These are phyloP conservation scores for Pseudachorutes palmiensis DNA, from an alignment of 1,140 invertebrate species.

Conservation along the genomic window DNA sequence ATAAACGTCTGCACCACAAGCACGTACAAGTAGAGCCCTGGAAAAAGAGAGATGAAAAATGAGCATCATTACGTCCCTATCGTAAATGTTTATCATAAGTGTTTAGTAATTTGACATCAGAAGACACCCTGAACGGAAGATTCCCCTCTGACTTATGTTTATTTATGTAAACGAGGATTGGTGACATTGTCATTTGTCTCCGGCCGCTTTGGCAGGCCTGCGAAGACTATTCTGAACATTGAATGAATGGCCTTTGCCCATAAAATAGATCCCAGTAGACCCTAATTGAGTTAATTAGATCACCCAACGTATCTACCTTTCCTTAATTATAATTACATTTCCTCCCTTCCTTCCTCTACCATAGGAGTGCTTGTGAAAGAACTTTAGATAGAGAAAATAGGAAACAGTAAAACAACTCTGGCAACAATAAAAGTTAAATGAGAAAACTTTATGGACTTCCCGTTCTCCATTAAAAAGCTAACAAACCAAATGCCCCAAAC, in stretches of 20 bases:
- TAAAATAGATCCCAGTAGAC: too few relatives aligned
- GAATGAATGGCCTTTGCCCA: too few relatives aligned
- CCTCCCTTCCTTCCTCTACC: not conserved
- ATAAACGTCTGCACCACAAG: constrained; percentile 86
- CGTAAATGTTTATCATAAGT: too few relatives aligned
- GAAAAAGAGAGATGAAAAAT: constrained; percentile 19
- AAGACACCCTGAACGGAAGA: too few relatives aligned
- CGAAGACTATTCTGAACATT: too few relatives aligned
- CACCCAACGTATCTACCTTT: not conserved
- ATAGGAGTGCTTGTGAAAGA: too few relatives aligned
- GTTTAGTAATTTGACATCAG: too few relatives aligned
- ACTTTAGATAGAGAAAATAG: not conserved
- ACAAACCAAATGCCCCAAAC: not conserved
- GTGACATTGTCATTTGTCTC: too few relatives aligned
- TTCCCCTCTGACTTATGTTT: too few relatives aligned
- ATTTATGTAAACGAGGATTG: too few relatives aligned
- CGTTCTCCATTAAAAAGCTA: constrained; percentile 3
- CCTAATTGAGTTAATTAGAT: constrained; percentile 7
- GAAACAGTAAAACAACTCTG: constrained; percentile 2
- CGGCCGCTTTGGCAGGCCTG: too few relatives aligned
- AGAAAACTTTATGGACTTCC: constrained; percentile 7
- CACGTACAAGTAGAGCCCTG: constrained; percentile 85
- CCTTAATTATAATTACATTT: constrained; percentile 10
- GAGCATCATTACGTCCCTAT: not conserved
- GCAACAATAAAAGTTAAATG: constrained; percentile 7